A percentile compares a stretch with the other conserved stretches of the same genome.
Conservation (phyloP, 2,797 vertebrate genomes). For the Bradypodion pumilum region DNA sequence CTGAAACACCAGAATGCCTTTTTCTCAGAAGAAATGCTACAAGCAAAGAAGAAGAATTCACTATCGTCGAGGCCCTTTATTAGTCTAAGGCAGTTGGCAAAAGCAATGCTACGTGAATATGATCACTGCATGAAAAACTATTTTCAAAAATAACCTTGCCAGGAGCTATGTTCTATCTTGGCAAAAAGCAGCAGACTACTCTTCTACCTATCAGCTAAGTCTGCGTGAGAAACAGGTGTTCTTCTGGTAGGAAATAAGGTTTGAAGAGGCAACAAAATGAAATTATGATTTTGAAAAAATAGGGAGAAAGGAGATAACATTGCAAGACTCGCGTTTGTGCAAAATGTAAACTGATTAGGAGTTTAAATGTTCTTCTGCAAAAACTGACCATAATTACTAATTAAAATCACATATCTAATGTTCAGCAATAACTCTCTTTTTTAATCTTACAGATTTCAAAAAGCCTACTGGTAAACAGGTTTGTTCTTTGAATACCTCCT, state of each 20-base stretch:
- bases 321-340: conserved; percentile 69
- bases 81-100: conserved; percentile 78
- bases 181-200: conserved; percentile 79
- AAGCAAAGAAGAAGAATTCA: conserved; percentile 74
- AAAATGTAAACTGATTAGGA: conserved; percentile 78
- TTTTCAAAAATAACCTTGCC: conserved; percentile 85
- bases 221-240: conserved; percentile 81
- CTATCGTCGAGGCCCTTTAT: conserved; percentile 72
- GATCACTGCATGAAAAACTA: conserved; percentile 77
- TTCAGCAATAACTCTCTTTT: conserved; percentile 73
- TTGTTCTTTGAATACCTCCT: conserved; percentile 74
- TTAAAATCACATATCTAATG: conserved; percentile 83
- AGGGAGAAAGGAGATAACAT: conserved; percentile 65
- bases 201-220: conserved; percentile 72
- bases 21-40: conserved; percentile 76
- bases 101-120: conserved; percentile 67
- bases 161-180: conserved; percentile 79
- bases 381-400: conserved; percentile 81
- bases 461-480: conserved; percentile 72
- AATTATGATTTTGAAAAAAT: conserved; percentile 62
- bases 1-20: conserved; percentile 72
- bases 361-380: conserved; percentile 79
- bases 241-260: conserved; percentile 69
- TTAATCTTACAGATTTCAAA: conserved; percentile 78
- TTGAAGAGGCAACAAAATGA: conserved; percentile 70